Conservation (phyloP, 2,113 vertebrate species). For the Paraplagusia blochii region DNA sequence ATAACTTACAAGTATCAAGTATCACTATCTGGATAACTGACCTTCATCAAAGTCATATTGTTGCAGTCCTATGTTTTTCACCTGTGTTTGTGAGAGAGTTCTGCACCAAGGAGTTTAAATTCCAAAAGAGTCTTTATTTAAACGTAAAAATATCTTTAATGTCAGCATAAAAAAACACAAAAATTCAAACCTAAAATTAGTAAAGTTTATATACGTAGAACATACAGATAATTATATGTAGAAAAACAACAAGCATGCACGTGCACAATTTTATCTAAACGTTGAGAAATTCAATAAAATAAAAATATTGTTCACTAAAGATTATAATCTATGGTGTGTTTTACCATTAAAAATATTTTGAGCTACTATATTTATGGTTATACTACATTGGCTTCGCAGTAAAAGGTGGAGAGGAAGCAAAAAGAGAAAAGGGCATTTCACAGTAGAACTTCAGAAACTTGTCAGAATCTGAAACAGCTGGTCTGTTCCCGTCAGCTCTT, state of each 20-base stretch:
- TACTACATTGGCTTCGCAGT: background rate
- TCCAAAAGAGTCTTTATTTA: slow-evolving; percentile 8
- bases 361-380: slow-evolving; percentile 4
- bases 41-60: too few relatives aligned
- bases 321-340: background rate
- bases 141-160: slow-evolving; percentile 18
- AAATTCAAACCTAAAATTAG: slow-evolving; percentile 26
- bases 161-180: slow-evolving; percentile 29
- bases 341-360: background rate
- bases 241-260: slow-evolving; percentile 8
- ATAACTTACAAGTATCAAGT: too few relatives aligned
- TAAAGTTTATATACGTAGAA: slow-evolving; percentile 18
- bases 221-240: background rate
- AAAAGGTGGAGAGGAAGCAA: slow-evolving; percentile 8
- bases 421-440: slow-evolving; percentile 7
- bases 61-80: too few relatives aligned
- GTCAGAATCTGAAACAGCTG: slow-evolving; percentile 28
- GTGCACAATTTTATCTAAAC: slow-evolving; percentile 18
- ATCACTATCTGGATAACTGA: too few relatives aligned
- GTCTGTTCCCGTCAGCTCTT: slow-evolving; percentile 37
- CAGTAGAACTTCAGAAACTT: slow-evolving; percentile 28
- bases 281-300: background rate
- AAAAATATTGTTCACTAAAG: slow-evolving; percentile 10
- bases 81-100: too few relatives aligned
- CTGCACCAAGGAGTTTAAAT: too few relatives aligned